Evolutionary conservation across 2,888 invertebrate genomes (phyloP).

Genomic region (Lasioglossum zephyrum): DNA sequence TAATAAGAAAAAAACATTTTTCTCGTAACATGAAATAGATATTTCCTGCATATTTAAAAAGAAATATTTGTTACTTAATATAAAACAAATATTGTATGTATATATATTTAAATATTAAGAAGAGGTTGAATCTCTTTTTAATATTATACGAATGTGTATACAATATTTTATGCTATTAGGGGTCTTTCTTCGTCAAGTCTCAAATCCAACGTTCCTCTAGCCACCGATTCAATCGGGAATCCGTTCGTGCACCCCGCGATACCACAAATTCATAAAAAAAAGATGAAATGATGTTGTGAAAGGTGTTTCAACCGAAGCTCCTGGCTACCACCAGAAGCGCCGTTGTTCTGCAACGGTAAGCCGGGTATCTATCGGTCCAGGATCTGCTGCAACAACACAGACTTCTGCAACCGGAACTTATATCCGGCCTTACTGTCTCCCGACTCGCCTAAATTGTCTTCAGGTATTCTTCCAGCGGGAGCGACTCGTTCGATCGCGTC

Average conservation of each 20-base stretch:
- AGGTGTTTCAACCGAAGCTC: slow-evolving; percentile 86
- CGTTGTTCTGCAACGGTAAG: slow-evolving; percentile 85
- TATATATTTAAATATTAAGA: too few relatives aligned
- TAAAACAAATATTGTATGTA: too few relatives aligned
- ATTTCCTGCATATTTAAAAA: too few relatives aligned
- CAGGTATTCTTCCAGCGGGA: slow-evolving; percentile 82
- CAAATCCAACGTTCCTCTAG: too few relatives aligned
- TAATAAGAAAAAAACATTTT: too few relatives aligned
- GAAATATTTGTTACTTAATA: too few relatives aligned
- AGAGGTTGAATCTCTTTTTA: too few relatives aligned
- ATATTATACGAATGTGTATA: too few relatives aligned
- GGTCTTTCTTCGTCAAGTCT: too few relatives aligned
- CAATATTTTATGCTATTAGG: too few relatives aligned
- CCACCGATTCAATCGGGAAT: neutral
- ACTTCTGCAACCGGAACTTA: slow-evolving; percentile 87
- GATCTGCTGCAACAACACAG: slow-evolving; percentile 86
- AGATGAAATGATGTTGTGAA: slow-evolving; percentile 73
- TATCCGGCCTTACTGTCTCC: slow-evolving; percentile 82
- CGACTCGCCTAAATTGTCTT: slow-evolving; percentile 84
- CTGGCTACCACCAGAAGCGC: slow-evolving; percentile 88
- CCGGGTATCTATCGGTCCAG: slow-evolving; percentile 81
- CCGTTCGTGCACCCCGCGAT: neutral
- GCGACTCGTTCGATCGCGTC: neutral
- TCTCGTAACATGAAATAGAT: too few relatives aligned
- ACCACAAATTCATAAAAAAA: neutral